Evolutionary conservation across 2,888 invertebrate species (phyloP), one percentile per base, ranked within the genome.

Genomic region (Drosophila flavopinicola): DNA sequence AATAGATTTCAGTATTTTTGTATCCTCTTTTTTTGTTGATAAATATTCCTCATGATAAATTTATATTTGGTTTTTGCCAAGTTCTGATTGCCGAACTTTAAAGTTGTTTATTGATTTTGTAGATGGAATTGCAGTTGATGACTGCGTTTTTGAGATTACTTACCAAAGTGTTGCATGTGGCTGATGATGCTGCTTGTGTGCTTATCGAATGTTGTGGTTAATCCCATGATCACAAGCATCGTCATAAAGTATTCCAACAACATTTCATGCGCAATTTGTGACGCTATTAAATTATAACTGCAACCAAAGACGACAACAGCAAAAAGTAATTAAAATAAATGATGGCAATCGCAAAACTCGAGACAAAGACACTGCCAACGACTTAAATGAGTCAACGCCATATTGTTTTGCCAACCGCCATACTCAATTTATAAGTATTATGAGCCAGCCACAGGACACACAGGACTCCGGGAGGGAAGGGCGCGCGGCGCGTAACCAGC

Each of bases 181-280:
- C 79, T 74, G 60, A 74, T 68, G 67, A 75, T 79, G 58, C 35
- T 48, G 53, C 49, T 48, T 59, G 58, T 58, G 57, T 86, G 88
- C 78, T 88, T 86, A 73, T 88, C 89, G 75, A 85, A 75, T 57
- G 88, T 85, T 79, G 88, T 84, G 84, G 88, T 85, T 91, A 91
- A 90, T 91, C 91, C 91, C 88, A 90, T 89, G 86, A 90, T 88
- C 88, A 90, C 80, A 74, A 90, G 83, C 87, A 89, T 80, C 79
- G 87, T 79, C 85, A 88, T 88, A 79, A 88, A 73, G 89, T 90
- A 88, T 90, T 91, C 91, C 90, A 90, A 90, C 90, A 90, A 91
- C 91, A 91, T 91, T 89, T 90, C 91, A 90, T 90, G 88, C 88
- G 87, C 89, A 88, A 87, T 89, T 89, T 83, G 73, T 87, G 73